Conservation (phyloP, 2,888 invertebrate species). For the Tetrapedia diversipes region DNA sequence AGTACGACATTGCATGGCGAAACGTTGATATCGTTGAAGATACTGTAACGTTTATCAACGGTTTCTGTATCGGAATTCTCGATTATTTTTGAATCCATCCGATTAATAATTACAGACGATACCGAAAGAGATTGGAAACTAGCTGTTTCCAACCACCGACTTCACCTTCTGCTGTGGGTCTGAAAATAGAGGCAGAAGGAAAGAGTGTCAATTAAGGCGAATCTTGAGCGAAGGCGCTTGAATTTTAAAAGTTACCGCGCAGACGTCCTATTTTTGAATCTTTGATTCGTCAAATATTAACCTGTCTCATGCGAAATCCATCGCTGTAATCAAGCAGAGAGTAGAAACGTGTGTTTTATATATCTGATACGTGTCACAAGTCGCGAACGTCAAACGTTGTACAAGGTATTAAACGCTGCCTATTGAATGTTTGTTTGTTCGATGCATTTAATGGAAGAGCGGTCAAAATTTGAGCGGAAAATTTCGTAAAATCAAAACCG, state of each 20-base stretch:
- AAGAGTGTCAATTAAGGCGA: no score
- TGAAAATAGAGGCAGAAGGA: neutral
- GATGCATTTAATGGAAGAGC: no score
- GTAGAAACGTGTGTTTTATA: neutral
- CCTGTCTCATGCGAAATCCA: no score
- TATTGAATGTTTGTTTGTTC: no score
- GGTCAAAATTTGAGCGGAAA: no score
- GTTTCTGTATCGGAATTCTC: no score
- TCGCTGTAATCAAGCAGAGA: neutral
- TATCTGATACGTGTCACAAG: neutral
- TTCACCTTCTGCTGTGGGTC: neutral
- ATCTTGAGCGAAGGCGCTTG: neutral
- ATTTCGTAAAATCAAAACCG: neutral
- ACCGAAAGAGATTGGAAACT: neutral
- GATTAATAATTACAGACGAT: no score
- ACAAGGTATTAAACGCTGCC: no score
- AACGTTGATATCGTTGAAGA: no score
- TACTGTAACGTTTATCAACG: neutral
- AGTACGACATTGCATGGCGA: no score
- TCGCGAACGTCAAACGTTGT: no score
- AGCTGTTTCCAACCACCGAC: neutral
- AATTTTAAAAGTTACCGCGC: neutral
- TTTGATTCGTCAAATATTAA: neutral
- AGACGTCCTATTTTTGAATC: neutral
- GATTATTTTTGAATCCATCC: no score